phyloP scores from a whole-genome alignment of 2,113 vertebrate genomes.

The Ellobius talpinus region DNA sequence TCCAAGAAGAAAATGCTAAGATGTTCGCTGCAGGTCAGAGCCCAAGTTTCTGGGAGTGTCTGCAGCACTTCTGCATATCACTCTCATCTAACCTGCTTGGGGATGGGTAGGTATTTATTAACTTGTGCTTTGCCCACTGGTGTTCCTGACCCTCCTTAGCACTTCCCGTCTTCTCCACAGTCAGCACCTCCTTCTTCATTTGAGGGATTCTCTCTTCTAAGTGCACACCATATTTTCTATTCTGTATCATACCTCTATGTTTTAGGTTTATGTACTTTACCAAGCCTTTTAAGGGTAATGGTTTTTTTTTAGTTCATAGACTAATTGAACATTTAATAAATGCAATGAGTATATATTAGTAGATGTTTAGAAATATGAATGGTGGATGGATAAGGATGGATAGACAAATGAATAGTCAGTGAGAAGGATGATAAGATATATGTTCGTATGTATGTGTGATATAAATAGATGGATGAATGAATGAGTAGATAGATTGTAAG shows the following conservation, averaged over 20 bases:
- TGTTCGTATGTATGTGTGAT: not conserved
- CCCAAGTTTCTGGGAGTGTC: conserved; percentile 62
- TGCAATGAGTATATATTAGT: not conserved
- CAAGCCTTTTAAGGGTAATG: not conserved
- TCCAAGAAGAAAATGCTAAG: not conserved
- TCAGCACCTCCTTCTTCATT: not conserved
- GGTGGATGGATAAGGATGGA: not conserved
- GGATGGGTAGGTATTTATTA: not conserved
- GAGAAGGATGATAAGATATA: not conserved
- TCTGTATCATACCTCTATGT: not conserved
- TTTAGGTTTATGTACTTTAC: not conserved
- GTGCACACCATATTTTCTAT: not conserved
- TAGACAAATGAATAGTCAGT: not conserved
- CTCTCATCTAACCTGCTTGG: not conserved
- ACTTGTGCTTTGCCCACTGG: not conserved
- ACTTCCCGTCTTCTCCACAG: not conserved
- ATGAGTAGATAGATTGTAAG: not conserved
- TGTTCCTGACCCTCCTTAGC: not conserved
- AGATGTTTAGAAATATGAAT: not conserved
- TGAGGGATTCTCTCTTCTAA: not conserved
- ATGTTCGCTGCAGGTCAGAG: not conserved
- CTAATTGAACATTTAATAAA: not conserved
- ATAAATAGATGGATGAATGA: not conserved
- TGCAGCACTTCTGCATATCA: not conserved
- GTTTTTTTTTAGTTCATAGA: not conserved